A percentile compares a stretch with the other conserved stretches of the same genome.
Evolutionary conservation across 1,140 invertebrate species (phyloP).

Genomic region (Xylocopa sonorina): DNA sequence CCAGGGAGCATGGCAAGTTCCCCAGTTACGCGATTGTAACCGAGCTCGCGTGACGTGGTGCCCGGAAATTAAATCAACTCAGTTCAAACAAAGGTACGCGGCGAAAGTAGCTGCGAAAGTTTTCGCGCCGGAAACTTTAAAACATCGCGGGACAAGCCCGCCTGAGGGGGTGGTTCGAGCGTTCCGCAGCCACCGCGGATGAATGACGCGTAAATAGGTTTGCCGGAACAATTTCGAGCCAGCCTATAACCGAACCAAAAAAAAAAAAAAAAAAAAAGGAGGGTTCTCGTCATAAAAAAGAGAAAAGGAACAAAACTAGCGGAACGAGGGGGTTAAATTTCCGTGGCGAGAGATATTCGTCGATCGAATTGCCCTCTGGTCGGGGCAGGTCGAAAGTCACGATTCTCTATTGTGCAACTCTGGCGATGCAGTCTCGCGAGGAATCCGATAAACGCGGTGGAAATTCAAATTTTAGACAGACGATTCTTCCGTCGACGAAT

Average conservation of each 20-base stretch:
- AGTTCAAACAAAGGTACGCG: conserved; percentile 48
- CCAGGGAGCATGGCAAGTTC: conserved; percentile 19
- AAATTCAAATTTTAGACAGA: no score
- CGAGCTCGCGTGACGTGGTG: conserved; percentile 35
- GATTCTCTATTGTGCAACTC: no score
- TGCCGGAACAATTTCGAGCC: conserved; percentile 23
- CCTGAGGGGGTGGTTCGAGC: conserved; percentile 15
- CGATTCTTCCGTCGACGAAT: no score
- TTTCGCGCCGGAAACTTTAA: conserved; percentile 46
- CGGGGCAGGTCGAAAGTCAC: no score
- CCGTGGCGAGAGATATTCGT: no score
- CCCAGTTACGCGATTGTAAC: conserved; percentile 41
- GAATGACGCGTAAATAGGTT: conserved; percentile 47
- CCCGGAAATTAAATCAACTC: conserved; percentile 50
- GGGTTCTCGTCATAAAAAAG: no score
- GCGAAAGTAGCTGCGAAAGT: conserved; percentile 41
- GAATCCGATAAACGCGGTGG: no score
- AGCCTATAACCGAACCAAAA: not conserved
- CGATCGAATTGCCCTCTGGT: no score
- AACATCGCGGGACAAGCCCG: conserved; percentile 33
- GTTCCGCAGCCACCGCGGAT: conserved; percentile 20
- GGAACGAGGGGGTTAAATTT: no score
- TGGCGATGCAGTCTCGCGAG: no score
- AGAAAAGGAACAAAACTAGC: no score
- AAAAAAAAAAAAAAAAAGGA: no score